Conservation (phyloP, 2,113 vertebrate species). For the Rhagologus leucostigma region DNA sequence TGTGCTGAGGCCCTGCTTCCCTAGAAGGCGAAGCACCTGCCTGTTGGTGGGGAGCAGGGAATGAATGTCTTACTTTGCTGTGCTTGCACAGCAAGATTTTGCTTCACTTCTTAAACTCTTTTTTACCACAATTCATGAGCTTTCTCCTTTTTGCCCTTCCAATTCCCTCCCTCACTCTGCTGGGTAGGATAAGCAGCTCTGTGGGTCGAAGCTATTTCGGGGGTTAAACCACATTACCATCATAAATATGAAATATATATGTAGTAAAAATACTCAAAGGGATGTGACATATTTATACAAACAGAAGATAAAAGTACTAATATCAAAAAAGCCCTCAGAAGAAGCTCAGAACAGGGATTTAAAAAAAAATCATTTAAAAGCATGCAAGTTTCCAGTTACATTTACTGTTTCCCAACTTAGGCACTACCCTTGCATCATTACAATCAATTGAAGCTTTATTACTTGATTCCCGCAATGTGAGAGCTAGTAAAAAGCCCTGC, state of each 20-base stretch:
- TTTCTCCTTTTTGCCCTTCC: background rate
- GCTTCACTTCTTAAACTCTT: background rate
- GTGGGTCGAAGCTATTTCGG: background rate
- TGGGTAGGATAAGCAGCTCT: background rate
- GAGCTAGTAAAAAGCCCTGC: background rate
- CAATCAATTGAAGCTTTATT: background rate
- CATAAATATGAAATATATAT: background rate
- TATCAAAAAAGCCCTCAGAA: background rate
- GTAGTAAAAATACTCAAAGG: background rate
- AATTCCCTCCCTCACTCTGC: background rate
- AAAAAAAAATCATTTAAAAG: background rate
- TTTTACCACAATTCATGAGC: background rate
- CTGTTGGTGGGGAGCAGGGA: background rate
- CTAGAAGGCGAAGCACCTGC: background rate
- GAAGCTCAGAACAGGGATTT: background rate
- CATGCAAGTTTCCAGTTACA: background rate
- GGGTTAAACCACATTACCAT: background rate
- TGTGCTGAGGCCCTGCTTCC: fast-evolving
- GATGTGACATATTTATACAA: background rate
- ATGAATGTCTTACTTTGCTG: background rate
- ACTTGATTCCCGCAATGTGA: background rate
- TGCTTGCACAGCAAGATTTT: background rate
- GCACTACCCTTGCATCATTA: background rate
- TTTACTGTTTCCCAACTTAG: background rate
- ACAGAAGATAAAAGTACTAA: background rate